Conservation (phyloP, 1,140 invertebrate species). For the Drosophila yakuba region DNA sequence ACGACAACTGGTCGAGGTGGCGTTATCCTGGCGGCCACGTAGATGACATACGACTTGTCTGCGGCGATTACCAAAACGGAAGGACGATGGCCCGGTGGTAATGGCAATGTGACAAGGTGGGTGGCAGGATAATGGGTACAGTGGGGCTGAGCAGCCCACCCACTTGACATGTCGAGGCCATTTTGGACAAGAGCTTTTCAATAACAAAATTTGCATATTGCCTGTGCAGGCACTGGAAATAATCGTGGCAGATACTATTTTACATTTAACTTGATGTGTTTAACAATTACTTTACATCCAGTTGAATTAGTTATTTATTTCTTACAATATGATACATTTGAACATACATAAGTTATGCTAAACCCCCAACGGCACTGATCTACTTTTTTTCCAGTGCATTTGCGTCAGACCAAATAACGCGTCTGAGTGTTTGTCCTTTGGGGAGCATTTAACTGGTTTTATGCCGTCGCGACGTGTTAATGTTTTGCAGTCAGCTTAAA, state of each 20-base stretch:
- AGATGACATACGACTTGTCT: conserved; percentile 69
- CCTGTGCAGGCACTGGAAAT: conserved; percentile 1
- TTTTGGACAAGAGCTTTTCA: conserved; percentile 51
- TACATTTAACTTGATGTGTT: no score
- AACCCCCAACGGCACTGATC: not conserved
- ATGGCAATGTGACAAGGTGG: conserved; percentile 41
- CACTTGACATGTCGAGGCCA: conserved; percentile 40
- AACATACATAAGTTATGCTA: not conserved
- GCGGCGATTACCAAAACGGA: conserved; percentile 55
- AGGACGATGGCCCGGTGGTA: conserved; percentile 11
- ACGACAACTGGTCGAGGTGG: conserved; percentile 40
- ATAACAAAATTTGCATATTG: conserved; percentile 60
- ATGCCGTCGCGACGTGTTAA: conserved; percentile 72
- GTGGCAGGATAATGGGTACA: conserved; percentile 6
- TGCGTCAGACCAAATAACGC: conserved; percentile 42
- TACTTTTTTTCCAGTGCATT: not conserved
- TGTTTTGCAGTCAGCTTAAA: conserved; percentile 41
- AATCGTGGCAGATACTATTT: no score
- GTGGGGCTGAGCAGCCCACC: not conserved
- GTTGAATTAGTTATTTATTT: no score
- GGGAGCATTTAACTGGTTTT: conserved; percentile 60
- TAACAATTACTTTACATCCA: no score
- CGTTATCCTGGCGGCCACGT: conserved; percentile 46
- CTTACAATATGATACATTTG: not conserved
- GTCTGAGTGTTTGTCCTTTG: conserved; percentile 44